Base-by-base conservation (phyloP, 1,140 invertebrate genomes). In the Anagrus nilaparvatae region DNA sequence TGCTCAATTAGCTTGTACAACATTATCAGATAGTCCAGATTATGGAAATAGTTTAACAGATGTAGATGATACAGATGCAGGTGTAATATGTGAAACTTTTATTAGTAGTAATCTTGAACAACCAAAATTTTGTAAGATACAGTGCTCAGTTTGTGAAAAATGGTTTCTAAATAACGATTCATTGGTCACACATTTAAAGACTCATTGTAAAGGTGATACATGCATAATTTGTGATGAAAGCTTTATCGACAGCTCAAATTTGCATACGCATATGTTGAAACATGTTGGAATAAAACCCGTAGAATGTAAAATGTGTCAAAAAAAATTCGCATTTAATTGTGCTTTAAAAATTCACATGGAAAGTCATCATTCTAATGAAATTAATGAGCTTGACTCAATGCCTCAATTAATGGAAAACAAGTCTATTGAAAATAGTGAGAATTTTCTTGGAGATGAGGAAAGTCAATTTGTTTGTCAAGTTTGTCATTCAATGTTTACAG, bases 321-420 rank as follows among this genome's bases (percentile, higher is more conserved):
- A 73, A 52, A 60, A 60, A 35, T 76, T 75, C 44, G 61, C 65
- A 9, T 62, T 63, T 28, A 66, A 63, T 70, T 84, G 56, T 58
- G 55, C 56, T 60, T 60, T 84, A 17, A 59, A 78, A 43, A 83
- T 77, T 43, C 82, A 84, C 53, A 79, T 84, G 44, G 65, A 82
- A 49, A 79, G 79, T 43, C 81, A 84, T 53, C 77, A 77, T 5
- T 69, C 52, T 54, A 48, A 79, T 72, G 61, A 64, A 37, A 50
- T 47, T 3, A 82, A 79, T 55, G 79, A 81, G 25, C 81, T 78
- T 59, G 77, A 78, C 8, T 36, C 57, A 5, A 28, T 54, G 12
- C 56, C 58, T 23, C 52, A 60, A 13, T 31, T 47, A 6, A 56
- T 57, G 16, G 43, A 59, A 35, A 59, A 61, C 36, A 50, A 52